Base-by-base conservation (phyloP, 2,888 invertebrate genomes). In the Catocala fraxini region DNA sequence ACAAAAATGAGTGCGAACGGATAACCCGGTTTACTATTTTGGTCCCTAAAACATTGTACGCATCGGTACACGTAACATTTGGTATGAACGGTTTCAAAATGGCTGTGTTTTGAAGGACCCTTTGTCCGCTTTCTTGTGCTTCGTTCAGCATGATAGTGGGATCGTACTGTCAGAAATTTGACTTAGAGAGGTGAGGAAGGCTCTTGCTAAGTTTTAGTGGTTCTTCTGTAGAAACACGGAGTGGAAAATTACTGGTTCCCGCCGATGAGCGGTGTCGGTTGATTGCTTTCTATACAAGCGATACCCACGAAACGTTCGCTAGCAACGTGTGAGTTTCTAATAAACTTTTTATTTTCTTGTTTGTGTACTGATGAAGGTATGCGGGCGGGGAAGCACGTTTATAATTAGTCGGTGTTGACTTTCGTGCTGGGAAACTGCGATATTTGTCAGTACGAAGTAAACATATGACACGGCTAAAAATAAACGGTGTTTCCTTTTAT, bases 91-190 rank as follows among this genome's bases (percentile, higher is more conserved):
- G 93, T 94, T 95, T 94, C 96, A 96, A 96, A 95, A 96, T 96
- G 96, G 96, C 96, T 96, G 96, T 95, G 95, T 95, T 95, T 95
- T 96, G 95, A 96, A 95, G 95, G 95, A 95, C 94, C 93, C 95
- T 95, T 95, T 95, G 94, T 94, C 93, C 95, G 90, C 92, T 94
- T 95, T 95, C 95, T 90, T 92, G 83, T 89, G 88, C 95, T 95
- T 95, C 93, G 95, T 94, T 94, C 96, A 96, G 95, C 95, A 96
- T 96, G 96, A 95, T 95, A 96, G 95, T 95, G 94, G 95, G 93
- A 94, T 95, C 95, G 90, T 94, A 95, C 95, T 92, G 90, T 91
- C 94, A 95, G 90, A 95, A 95, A 91, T 88, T 93, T 93, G 88
- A 94, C 94, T 95, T 95, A 89, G 95, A 95, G 94, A 96, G 96